These are phyloP conservation scores for Acleris holmiana DNA, from an alignment of 2,888 invertebrate species.

Conservation along the genomic window DNA sequence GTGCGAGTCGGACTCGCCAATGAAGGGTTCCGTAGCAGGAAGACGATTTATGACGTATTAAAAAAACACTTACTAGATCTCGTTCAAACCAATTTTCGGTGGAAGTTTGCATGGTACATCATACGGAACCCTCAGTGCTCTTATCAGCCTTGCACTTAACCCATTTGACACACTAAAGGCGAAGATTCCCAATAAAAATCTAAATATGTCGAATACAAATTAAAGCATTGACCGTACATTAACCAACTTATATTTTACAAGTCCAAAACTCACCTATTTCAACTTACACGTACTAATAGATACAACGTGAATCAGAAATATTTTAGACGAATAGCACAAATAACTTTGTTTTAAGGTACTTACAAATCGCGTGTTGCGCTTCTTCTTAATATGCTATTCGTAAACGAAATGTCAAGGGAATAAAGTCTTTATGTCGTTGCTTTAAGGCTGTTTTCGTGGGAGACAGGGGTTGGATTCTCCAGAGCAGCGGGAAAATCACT, in stretches of 20 bases:
- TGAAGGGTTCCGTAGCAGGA: too few species aligned
- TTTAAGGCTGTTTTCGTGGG: not conserved
- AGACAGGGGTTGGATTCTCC: not conserved
- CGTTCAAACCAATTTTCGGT: too few species aligned
- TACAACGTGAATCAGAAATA: conserved; percentile 6
- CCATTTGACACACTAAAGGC: too few species aligned
- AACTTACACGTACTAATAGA: not conserved
- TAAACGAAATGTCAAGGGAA: not conserved
- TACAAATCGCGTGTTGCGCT: conserved; percentile 32
- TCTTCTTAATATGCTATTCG: not conserved
- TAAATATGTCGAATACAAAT: not conserved
- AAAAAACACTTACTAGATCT: too few species aligned
- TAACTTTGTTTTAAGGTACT: conserved; percentile 12
- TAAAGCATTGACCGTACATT: not conserved
- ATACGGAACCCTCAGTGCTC: too few species aligned
- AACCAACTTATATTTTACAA: conserved; percentile 1
- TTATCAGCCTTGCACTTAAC: too few species aligned
- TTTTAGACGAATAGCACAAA: conserved; percentile 10
- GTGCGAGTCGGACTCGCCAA: too few species aligned
- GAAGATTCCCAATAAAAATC: not conserved
- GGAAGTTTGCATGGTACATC: too few species aligned
- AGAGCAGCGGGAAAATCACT: conserved; percentile 58
- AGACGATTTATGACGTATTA: too few species aligned
- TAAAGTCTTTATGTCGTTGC: not conserved
- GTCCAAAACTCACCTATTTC: not conserved